Evolutionary conservation across 2,888 invertebrate species (phyloP), one percentile per base, ranked within the genome.

Genomic region (Pantelozetes paolii): DNA sequence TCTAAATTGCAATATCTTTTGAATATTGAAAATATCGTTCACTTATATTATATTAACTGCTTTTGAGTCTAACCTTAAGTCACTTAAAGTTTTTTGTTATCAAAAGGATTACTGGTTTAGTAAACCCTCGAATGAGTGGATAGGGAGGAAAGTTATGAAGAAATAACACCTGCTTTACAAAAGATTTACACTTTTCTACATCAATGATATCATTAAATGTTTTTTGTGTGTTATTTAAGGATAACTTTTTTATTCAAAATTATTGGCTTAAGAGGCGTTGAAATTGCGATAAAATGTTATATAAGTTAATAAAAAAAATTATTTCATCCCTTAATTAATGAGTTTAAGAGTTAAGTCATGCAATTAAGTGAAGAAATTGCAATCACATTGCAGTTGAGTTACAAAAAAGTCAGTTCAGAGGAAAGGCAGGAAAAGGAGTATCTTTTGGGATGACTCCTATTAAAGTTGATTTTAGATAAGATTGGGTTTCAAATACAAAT

Each of bases 301-400:
- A 57, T 28, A 57, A 64, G 30, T 20, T 64, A 50, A 50, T 50
- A 15, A 50, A n/a, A n/a, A n/a, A n/a, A 50, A 50, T 50, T 50
- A n/a, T 50, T 50, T 50, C 20, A 20, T 9, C 36, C 6, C 9
- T 32, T 40, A 64, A 64, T 36, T 64, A 64, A 36, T 64, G 64
- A 30, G n/a, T n/a, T n/a, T n/a, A n/a, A n/a, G n/a, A n/a, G 36
- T 64, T 32, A 64, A 64, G 64, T 64, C 64, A 64, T 64, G 64
- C 64, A 64, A 64, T 64, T n/a, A 64, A 64, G 64, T 36, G 64
- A 18, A 36, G 11, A 64, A 64, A 64, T 64, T 11, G 36, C 20
- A 36, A 64, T 64, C n/a, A 64, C 18, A 2, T 36, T 20, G 6
- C 32, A 8, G 11, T 36, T 64, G 26, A 54, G 20, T 54, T n/a